phyloP scores from a whole-genome alignment of 2,797 vertebrate species.

The Carcharodon carcharias region DNA sequence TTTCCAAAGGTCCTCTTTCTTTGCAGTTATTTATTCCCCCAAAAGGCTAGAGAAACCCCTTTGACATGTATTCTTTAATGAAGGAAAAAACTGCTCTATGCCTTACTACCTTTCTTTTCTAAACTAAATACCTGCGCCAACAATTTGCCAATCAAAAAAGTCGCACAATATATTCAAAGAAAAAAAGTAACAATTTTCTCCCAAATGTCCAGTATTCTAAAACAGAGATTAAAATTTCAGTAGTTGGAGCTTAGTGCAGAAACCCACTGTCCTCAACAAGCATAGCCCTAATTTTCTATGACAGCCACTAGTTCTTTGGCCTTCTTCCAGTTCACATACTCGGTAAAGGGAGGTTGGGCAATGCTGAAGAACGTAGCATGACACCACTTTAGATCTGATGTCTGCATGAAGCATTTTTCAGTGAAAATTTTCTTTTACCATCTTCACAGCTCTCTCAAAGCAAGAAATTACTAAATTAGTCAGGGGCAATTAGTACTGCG shows the following conservation, averaged over 20 bases:
- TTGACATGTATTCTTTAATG: background rate
- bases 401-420: background rate
- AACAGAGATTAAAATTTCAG: background rate
- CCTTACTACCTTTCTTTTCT: background rate
- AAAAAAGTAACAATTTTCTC: background rate
- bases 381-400: background rate
- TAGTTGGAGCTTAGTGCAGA: background rate
- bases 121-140: background rate
- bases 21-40: background rate
- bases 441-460: background rate
- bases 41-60: background rate
- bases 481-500: background rate
- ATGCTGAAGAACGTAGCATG: background rate
- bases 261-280: background rate
- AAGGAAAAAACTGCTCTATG: background rate
- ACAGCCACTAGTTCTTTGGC: background rate
- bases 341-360: background rate
- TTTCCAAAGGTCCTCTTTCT: background rate
- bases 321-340: background rate
- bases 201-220: background rate
- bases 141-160: background rate
- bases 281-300: background rate
- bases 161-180: background rate
- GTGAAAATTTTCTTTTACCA: background rate
- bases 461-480: background rate